Evolutionary conservation across 2,888 invertebrate species (phyloP).

Genomic region (Philaethria dido): DNA sequence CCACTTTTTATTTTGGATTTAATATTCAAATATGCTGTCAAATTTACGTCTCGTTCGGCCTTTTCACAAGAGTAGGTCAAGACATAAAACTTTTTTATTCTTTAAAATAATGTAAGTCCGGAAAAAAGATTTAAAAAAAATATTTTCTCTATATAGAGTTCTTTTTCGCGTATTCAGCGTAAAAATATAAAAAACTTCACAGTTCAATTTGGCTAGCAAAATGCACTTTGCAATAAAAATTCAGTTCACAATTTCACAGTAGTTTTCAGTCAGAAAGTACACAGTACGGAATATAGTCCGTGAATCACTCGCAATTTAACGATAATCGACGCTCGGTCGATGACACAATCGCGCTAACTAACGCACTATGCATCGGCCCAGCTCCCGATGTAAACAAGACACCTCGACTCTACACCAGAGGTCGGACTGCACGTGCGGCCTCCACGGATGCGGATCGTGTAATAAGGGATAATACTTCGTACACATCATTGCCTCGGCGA

Average conservation of each 20-base stretch:
- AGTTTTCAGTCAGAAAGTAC: slow-evolving; percentile 68
- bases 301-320: slow-evolving; percentile 73
- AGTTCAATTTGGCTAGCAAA: slow-evolving; percentile 65
- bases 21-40: slow-evolving; percentile 20
- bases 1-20: slow-evolving; percentile 24
- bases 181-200: slow-evolving; percentile 50
- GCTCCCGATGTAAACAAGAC: slow-evolving; percentile 77
- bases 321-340: slow-evolving; percentile 72
- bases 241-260: slow-evolving; percentile 75
- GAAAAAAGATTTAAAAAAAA: slow-evolving; percentile 50
- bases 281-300: slow-evolving; percentile 67
- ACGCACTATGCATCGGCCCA: slow-evolving; percentile 75
- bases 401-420: slow-evolving; percentile 71
- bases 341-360: slow-evolving; percentile 78
- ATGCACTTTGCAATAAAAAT: slow-evolving; percentile 63
- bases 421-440: slow-evolving; percentile 78
- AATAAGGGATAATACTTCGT: slow-evolving; percentile 82
- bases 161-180: slow-evolving; percentile 55
- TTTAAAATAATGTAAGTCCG: slow-evolving; percentile 45
- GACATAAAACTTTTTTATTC: slow-evolving; percentile 12
- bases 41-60: slow-evolving; percentile 2
- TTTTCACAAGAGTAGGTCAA: slow-evolving; percentile 8
- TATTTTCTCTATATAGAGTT: slow-evolving; percentile 54
- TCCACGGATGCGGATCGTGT: slow-evolving; percentile 77
- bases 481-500: slow-evolving; percentile 81